A percentile compares a stretch with the other conserved stretches of the same genome.
Evolutionary conservation across 1,140 invertebrate genomes (phyloP).

Genomic region (Octopus bimaculoides): DNA sequence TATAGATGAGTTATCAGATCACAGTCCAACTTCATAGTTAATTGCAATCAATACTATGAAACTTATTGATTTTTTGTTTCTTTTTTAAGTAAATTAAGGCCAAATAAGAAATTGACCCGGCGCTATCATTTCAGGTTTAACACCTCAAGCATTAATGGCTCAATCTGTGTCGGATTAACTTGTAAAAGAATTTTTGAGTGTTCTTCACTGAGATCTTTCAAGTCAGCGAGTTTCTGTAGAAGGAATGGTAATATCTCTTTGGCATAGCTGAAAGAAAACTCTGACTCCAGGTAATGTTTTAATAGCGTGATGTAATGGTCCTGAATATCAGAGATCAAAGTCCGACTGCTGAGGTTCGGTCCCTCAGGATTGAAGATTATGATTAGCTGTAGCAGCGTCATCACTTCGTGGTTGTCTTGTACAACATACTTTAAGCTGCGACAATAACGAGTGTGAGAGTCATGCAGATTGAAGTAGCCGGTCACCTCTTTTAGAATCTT

Average conservation of each 20-base stretch:
- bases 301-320: slow-evolving; percentile 89
- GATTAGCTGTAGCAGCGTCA: slow-evolving; percentile 85
- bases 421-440: slow-evolving; percentile 45
- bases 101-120: too few species aligned
- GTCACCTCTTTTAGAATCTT: slow-evolving; percentile 49
- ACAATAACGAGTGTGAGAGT: slow-evolving; percentile 51
- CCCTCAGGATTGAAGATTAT: slow-evolving; percentile 83
- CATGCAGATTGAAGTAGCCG: slow-evolving; percentile 48
- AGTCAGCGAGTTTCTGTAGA: slow-evolving; percentile 81
- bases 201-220: slow-evolving; percentile 80
- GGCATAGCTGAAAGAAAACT: slow-evolving; percentile 61
- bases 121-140: slow-evolving; percentile 74
- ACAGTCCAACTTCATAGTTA: background rate
- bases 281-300: slow-evolving; percentile 80
- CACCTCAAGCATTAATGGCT: slow-evolving; percentile 88
- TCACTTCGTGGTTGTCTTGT: slow-evolving; percentile 62
- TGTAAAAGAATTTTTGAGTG: slow-evolving; percentile 85
- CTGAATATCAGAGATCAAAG: slow-evolving; percentile 68
- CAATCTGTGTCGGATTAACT: slow-evolving; percentile 83
- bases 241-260: slow-evolving; percentile 62
- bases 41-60: background rate
- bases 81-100: too few species aligned
- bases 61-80: too few species aligned
- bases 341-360: slow-evolving; percentile 74
- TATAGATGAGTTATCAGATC: background rate